phyloP scores from a whole-genome alignment of 2,888 invertebrate genomes.

The Dryococelus australis region DNA sequence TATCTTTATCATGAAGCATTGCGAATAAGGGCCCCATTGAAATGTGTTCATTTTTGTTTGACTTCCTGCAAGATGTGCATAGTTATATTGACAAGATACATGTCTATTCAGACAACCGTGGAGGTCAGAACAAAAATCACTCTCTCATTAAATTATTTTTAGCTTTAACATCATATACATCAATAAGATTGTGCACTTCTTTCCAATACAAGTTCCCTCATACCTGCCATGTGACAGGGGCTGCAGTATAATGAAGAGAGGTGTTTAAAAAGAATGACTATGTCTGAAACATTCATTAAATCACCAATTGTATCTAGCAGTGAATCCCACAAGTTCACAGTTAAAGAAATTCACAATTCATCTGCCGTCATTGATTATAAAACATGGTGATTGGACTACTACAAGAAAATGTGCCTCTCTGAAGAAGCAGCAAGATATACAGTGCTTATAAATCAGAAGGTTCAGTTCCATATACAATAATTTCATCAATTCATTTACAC shows the following conservation, averaged over 20 bases:
- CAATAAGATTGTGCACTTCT: background rate
- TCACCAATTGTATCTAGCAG: constrained; percentile 5
- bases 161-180: background rate
- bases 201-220: background rate
- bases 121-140: background rate
- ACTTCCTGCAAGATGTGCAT: background rate
- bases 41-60: background rate
- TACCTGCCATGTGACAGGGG: background rate
- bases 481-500: too few relatives aligned
- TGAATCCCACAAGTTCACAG: constrained; percentile 7
- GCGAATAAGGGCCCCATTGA: background rate
- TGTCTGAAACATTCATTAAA: background rate
- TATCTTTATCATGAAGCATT: background rate
- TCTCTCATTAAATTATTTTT: background rate
- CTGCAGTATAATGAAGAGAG: background rate
- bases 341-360: background rate
- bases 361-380: background rate
- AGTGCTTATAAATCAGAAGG: too few relatives aligned
- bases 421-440: too few relatives aligned
- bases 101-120: background rate
- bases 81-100: background rate
- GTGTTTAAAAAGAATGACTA: background rate
- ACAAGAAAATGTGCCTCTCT: too few relatives aligned
- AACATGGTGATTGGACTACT: background rate
- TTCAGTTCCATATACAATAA: too few relatives aligned